Conservation (phyloP, 2,113 vertebrate genomes). For the Ariopsis seemanni region DNA sequence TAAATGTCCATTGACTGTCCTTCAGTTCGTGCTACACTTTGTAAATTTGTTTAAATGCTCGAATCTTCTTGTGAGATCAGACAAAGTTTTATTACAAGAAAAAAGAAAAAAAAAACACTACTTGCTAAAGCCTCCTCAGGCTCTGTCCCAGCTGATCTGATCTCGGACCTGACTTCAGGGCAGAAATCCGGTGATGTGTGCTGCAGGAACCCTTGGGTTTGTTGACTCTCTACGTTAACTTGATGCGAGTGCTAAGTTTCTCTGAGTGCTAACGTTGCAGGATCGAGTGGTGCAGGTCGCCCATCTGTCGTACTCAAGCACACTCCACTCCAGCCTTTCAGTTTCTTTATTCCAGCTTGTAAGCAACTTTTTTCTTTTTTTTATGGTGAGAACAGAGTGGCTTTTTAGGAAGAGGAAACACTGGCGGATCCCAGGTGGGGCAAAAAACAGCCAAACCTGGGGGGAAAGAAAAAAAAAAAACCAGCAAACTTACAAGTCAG, state of each 20-base stretch:
- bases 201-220: not conserved
- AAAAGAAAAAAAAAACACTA: not conserved
- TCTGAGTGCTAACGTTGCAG: constrained; percentile 44
- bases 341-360: constrained; percentile 38
- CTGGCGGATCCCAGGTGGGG: constrained; percentile 30
- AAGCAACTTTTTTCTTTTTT: constrained; percentile 31
- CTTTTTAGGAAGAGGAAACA: constrained; percentile 1
- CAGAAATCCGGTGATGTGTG: not conserved
- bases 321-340: constrained; percentile 6
- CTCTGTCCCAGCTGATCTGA: not conserved
- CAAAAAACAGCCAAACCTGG: constrained; percentile 1
- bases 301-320: constrained; percentile 47
- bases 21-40: not conserved
- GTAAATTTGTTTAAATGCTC: not conserved
- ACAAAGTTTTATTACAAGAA: not conserved
- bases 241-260: constrained; percentile 1
- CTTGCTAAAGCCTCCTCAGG: not conserved
- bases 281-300: constrained; percentile 14
- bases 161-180: not conserved
- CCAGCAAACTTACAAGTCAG: not conserved
- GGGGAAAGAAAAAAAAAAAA: not conserved
- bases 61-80: not conserved
- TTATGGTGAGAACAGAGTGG: constrained; percentile 17
- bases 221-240: not conserved
- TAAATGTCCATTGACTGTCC: too few species aligned